These are phyloP conservation scores for Psephotus haematonotus DNA, from an alignment of 2,113 vertebrate species.

Conservation along the genomic window DNA sequence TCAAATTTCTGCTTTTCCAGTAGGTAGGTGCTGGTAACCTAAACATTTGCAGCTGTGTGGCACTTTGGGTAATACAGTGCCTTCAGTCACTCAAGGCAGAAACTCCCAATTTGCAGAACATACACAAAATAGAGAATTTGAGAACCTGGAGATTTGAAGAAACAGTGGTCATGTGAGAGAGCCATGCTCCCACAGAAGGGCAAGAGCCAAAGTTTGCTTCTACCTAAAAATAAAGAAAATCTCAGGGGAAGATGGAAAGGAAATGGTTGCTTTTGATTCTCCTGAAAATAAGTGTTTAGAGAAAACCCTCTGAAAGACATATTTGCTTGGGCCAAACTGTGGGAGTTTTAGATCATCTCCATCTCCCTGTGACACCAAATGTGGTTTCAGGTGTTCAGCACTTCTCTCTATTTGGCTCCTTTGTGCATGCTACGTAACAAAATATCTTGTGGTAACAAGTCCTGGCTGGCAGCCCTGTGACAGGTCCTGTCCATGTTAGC, in stretches of 20 bases:
- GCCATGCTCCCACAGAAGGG: background rate
- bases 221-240: background rate
- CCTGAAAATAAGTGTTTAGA: background rate
- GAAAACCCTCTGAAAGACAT: background rate
- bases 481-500: background rate
- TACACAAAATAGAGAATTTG: background rate
- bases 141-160: background rate
- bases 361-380: background rate
- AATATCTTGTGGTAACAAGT: background rate
- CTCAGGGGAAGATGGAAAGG: background rate
- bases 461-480: background rate
- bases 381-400: background rate
- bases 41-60: background rate
- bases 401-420: background rate
- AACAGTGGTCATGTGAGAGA: background rate
- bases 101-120: background rate
- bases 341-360: background rate
- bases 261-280: background rate
- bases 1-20: background rate
- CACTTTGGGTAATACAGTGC: background rate
- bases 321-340: background rate
- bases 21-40: background rate
- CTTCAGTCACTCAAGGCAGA: background rate
- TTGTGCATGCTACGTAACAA: fast-evolving
- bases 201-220: background rate